Evolutionary conservation across 1,140 invertebrate genomes (phyloP).

Genomic region (Argopecten irradians): DNA sequence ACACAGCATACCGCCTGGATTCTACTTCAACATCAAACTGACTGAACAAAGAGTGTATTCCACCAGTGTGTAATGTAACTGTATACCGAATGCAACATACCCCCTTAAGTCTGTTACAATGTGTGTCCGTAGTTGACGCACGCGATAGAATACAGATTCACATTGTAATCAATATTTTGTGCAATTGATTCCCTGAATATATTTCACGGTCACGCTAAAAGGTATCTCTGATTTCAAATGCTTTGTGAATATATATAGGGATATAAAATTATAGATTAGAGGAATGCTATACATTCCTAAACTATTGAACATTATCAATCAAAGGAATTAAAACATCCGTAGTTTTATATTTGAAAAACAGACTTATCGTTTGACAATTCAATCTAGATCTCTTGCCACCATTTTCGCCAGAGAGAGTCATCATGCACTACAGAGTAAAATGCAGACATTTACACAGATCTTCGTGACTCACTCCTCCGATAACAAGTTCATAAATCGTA

Average conservation of each 20-base stretch:
- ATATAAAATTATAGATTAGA: background rate
- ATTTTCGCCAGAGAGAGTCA: too few species aligned
- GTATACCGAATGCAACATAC: background rate
- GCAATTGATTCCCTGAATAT: slow-evolving; percentile 18
- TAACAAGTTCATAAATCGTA: background rate
- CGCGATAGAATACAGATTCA: background rate
- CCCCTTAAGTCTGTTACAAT: background rate
- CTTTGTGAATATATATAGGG: background rate
- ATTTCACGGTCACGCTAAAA: background rate
- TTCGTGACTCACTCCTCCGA: background rate
- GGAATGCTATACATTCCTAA: background rate
- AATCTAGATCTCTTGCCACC: background rate
- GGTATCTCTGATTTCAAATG: background rate
- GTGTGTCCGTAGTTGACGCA: background rate
- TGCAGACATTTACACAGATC: background rate
- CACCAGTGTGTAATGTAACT: too few species aligned
- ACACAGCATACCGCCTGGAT: too few species aligned
- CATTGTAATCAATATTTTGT: background rate
- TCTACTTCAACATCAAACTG: too few species aligned
- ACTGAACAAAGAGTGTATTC: too few species aligned
- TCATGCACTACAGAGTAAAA: background rate
- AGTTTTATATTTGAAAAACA: background rate
- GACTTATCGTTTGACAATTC: background rate
- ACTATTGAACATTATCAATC: background rate
- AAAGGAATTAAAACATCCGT: background rate